Evolutionary conservation across 1,140 invertebrate genomes (phyloP).

Genomic region (Neodiprion pinetum): DNA sequence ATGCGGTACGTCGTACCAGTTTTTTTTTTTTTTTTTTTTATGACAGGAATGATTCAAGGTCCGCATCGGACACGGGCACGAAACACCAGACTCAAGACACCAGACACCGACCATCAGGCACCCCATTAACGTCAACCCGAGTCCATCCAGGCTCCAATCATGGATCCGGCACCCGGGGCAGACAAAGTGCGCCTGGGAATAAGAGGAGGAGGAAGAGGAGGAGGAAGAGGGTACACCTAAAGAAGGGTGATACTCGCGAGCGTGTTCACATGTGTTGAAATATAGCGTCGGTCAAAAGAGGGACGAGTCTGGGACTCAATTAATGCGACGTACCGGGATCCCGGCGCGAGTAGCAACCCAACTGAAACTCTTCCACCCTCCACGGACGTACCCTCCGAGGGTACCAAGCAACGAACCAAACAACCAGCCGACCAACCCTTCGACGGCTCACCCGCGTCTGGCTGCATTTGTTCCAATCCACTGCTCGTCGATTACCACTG

Average conservation of each 20-base stretch:
- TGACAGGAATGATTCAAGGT: not conserved
- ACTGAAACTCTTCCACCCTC: conserved; percentile 15
- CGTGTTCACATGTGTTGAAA: not conserved
- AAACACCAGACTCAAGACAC: not conserved
- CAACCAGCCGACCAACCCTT: not conserved
- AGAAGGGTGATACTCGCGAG: not conserved
- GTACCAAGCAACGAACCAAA: conserved; percentile 30
- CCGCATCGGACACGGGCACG: not conserved
- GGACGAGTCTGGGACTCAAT: conserved; percentile 36
- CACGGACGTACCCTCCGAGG: conserved; percentile 28
- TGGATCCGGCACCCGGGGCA: not conserved
- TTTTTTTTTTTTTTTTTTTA: not conserved
- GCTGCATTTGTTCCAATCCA: conserved; percentile 54
- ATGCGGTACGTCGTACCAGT: not conserved
- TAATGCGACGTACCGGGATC: conserved; percentile 32
- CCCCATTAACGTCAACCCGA: conserved; percentile 6
- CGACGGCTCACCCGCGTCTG: conserved; percentile 42
- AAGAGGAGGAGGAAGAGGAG: not conserved
- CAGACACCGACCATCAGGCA: conserved; percentile 6
- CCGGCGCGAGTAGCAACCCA: not conserved
- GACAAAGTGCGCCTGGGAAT: no score
- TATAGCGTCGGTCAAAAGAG: conserved; percentile 1
- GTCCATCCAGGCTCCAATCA: not conserved
- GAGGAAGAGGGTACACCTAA: not conserved
- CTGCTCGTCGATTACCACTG: conserved; percentile 49